Percentiles rank a stretch among this genome's conserved stretches.
Evolutionary conservation across 92 coral and sea anemone species (phyloP).

Genomic region (Epizoanthus illoricatus): DNA sequence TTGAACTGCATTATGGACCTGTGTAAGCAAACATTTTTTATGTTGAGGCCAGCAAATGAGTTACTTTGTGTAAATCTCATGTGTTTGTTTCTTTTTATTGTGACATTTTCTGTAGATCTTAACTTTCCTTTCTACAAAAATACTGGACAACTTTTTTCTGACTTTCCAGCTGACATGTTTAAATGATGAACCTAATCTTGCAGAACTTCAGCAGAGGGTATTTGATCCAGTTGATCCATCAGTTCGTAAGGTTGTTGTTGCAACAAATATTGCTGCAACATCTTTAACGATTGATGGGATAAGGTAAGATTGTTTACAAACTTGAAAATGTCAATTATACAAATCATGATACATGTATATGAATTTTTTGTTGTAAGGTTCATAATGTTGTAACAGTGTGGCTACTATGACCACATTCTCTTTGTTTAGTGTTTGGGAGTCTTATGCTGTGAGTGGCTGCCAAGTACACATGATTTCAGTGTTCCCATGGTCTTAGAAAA

Average conservation of each 20-base stretch:
- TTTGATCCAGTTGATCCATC: conserved; percentile 77
- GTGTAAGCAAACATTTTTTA: too few species aligned
- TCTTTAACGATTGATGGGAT: conserved; percentile 93
- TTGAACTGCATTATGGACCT: too few species aligned
- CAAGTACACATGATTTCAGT: too few species aligned
- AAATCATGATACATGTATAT: not conserved
- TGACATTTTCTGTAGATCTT: not conserved
- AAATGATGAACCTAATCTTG: not conserved
- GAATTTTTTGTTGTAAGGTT: not conserved
- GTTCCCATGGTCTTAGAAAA: too few species aligned
- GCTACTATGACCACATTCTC: not conserved
- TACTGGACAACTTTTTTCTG: not conserved
- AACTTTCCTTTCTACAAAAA: not conserved
- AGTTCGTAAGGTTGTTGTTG: conserved; percentile 84
- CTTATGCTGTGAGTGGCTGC: too few species aligned
- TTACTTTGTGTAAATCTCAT: too few species aligned
- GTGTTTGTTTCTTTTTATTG: too few species aligned
- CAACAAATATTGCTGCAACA: conserved; percentile 97
- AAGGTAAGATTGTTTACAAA: conserved; percentile 48
- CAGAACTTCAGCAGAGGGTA: conserved; percentile 84
- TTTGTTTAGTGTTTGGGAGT: too few species aligned
- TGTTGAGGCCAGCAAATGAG: too few species aligned
- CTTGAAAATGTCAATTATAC: not conserved
- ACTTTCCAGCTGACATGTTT: not conserved
- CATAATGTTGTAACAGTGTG: not conserved